Evolutionary conservation across 2,113 vertebrate species (phyloP).

Genomic region (Trochalopteron elliotii): DNA sequence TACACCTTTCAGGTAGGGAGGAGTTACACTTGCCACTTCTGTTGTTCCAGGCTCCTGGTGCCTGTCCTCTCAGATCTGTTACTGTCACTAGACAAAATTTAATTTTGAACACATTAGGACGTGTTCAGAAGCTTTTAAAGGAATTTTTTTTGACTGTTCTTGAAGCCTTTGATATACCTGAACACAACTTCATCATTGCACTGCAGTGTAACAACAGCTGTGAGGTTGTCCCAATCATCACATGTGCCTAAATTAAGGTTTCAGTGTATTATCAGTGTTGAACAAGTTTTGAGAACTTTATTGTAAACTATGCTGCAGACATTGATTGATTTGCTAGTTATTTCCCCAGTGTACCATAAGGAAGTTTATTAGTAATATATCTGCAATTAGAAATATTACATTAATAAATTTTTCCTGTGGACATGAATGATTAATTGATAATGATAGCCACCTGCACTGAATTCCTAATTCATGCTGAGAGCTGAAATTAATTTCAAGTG

Average conservation of each 20-base stretch:
- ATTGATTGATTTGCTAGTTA: neutral
- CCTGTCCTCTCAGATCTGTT: neutral
- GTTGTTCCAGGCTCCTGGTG: neutral
- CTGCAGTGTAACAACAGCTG: neutral
- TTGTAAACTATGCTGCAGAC: neutral
- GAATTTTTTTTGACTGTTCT: neutral
- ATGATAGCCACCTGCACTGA: neutral
- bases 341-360: fast-evolving
- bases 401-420: neutral
- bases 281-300: neutral
- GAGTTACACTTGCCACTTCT: neutral
- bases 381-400: neutral
- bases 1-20: neutral
- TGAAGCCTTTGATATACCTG: neutral
- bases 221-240: neutral
- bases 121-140: neutral
- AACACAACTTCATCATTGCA: neutral
- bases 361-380: neutral
- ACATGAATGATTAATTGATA: neutral
- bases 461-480: neutral
- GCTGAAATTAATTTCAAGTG: neutral
- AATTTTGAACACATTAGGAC: neutral
- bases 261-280: neutral
- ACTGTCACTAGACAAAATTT: neutral
- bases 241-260: neutral